Conservation (phyloP, 1,140 invertebrate species). For the Drosophila parvula region DNA sequence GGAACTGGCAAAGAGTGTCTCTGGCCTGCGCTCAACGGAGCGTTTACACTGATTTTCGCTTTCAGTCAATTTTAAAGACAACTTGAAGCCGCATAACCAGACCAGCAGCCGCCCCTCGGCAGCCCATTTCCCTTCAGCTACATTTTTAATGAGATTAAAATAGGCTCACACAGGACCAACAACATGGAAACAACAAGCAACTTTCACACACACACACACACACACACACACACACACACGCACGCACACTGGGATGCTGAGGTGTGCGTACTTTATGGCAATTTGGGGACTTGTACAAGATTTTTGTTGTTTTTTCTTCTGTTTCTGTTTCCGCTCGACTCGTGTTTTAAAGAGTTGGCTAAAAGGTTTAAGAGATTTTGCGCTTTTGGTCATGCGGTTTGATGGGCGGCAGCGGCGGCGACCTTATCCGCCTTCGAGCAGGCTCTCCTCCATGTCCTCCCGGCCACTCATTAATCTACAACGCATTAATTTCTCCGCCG, state of each 20-base stretch:
- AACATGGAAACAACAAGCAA: slow-evolving; percentile 48
- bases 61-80: slow-evolving; percentile 82
- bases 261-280: slow-evolving; percentile 80
- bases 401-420: slow-evolving; percentile 31
- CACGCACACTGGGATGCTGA: slow-evolving; percentile 25
- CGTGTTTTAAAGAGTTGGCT: slow-evolving; percentile 60
- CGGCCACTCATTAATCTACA: slow-evolving; percentile 77
- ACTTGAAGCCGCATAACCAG: slow-evolving; percentile 77
- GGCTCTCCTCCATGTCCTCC: slow-evolving; percentile 50
- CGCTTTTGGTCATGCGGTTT: slow-evolving; percentile 55
- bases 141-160: slow-evolving; percentile 83
- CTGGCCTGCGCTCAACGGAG: slow-evolving; percentile 63
- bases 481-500: slow-evolving; percentile 79
- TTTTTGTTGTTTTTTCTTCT: slow-evolving; percentile 35
- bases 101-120: slow-evolving; percentile 40
- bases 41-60: slow-evolving; percentile 81
- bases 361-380: slow-evolving; percentile 73
- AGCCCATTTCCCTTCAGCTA: slow-evolving; percentile 73
- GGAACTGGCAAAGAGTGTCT: slow-evolving; percentile 25
- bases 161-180: slow-evolving; percentile 72
- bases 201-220: slow-evolving; percentile 33
- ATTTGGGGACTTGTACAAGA: slow-evolving; percentile 73
- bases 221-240: slow-evolving; percentile 18
- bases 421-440: slow-evolving; percentile 35
- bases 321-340: neutral